Evolutionary conservation across 2,797 vertebrate species (phyloP), one percentile per base, ranked within the genome.

Genomic region (Salarias fasciatus): DNA sequence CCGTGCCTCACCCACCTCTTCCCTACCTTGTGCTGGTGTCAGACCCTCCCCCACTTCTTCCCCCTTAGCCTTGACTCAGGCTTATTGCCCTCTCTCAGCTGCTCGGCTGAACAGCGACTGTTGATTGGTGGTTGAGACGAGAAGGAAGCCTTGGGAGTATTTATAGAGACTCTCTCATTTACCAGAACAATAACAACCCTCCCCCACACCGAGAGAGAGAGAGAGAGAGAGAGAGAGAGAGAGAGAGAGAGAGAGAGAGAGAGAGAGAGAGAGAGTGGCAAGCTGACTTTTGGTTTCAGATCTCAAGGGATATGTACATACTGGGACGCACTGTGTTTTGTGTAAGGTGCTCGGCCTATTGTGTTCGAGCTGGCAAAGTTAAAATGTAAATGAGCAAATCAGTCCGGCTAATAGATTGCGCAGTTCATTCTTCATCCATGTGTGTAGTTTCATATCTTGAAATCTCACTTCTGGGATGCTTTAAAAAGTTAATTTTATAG

Each of bases 161-260:
- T 93, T 93, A 92, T 93, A 93, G 91, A 88, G 86, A 79, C 77
- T 90, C 88, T 87, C 88, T 92, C 83, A 87, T 92, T 92, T 92
- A 89, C 86, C 84, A 90, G 89, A 91, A 92, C 90, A 94, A 93
- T 91, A 92, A 89, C 89, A 86, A 75, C 78, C 86, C 84, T 84
- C 86, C 85, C 81, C 88, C 88, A 79, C 77, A 77, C 65, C 5
- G 24, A 76, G 83, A 61, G 53, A 67, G 38, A 65, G 31, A 69
- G 50, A 59, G 53, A 64, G 13, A 70, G 58, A 70, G 58, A 84
- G 52, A 64, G 13, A 70, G 58, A 70, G 58, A 84, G 52, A n/a
- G 24, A 76, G 83, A 61, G 53, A 67, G 38, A 65, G 31, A 69
- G 50, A 59, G 53, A n/a, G 24, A 76, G 83, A 61, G 53, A 67